Evolutionary conservation across 2,888 invertebrate species (phyloP).

Genomic region (Dynastes maya): DNA sequence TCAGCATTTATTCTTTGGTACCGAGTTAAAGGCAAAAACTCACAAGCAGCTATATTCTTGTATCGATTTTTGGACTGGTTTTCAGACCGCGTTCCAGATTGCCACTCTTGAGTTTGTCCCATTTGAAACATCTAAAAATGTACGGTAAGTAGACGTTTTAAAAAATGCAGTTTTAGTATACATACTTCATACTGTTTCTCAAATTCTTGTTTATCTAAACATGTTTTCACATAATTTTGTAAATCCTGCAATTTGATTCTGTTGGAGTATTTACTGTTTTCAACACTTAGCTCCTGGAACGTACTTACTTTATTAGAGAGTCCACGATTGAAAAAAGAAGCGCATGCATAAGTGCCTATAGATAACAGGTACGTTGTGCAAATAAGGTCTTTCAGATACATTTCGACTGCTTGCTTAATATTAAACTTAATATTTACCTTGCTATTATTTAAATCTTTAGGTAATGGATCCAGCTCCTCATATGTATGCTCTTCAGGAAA

Average conservation of each 20-base stretch:
- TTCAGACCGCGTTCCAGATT: constrained; percentile 66
- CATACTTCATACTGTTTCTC: constrained; percentile 38
- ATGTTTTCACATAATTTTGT: constrained; percentile 29
- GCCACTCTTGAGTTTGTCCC: constrained; percentile 67
- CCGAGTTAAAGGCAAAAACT: constrained; percentile 56
- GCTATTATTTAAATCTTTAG: not conserved
- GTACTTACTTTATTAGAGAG: not conserved
- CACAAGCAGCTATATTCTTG: constrained; percentile 71
- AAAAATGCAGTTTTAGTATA: not conserved
- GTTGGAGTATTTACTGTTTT: not conserved
- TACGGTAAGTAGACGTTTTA: not conserved
- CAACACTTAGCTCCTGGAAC: not conserved
- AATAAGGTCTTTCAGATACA: not conserved
- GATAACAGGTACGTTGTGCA: not conserved
- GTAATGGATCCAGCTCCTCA: not conserved
- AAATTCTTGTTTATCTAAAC: constrained; percentile 25
- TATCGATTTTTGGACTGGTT: constrained; percentile 71
- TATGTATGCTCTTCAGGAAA: not conserved
- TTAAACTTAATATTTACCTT: not conserved
- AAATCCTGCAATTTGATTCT: constrained; percentile 10
- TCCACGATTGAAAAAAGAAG: not conserved
- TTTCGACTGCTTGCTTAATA: not conserved
- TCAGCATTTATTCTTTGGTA: not conserved
- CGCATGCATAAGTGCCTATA: not conserved
- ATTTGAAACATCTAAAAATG: constrained; percentile 66